A percentile compares a stretch with the other conserved stretches of the same genome.
Conservation (phyloP, 2,797 vertebrate species). For the Enteromius unitaeniatus region DNA sequence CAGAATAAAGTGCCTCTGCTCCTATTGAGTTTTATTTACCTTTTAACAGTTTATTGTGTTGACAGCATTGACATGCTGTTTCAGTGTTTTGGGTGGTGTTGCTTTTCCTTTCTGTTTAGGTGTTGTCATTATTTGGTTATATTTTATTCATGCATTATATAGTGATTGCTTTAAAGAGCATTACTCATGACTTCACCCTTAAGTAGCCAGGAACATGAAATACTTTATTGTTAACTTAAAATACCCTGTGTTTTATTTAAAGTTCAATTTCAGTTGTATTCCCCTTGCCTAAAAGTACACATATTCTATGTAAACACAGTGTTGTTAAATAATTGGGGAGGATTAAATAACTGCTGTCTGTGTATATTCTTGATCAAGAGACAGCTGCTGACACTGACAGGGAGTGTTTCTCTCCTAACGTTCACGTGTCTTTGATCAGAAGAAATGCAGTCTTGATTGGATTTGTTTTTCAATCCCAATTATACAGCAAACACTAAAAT, state of each 20-base stretch:
- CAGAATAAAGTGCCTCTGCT: not conserved
- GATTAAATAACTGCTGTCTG: not conserved
- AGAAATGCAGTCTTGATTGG: constrained; percentile 12
- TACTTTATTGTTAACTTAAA: not conserved
- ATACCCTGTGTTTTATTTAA: not conserved
- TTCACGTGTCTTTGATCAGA: not conserved
- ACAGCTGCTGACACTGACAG: constrained; percentile 6
- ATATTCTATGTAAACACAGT: not conserved
- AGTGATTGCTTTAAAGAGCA: not conserved
- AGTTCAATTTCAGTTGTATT: not conserved
- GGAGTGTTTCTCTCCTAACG: constrained; percentile 4
- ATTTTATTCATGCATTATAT: not conserved
- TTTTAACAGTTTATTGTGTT: not conserved
- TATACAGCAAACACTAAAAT: not conserved
- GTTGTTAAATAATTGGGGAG: not conserved
- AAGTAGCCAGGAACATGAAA: not conserved
- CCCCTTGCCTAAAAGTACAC: not conserved
- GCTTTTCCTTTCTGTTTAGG: not conserved
- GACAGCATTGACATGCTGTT: not conserved
- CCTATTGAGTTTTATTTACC: not conserved
- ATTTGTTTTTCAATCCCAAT: not conserved
- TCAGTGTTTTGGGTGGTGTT: not conserved
- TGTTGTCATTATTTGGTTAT: not conserved
- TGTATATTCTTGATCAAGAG: not conserved
- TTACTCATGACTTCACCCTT: not conserved